Conservation (phyloP, 37 sponge, comb jelly and placozoan species). For the Geodia barretti region DNA sequence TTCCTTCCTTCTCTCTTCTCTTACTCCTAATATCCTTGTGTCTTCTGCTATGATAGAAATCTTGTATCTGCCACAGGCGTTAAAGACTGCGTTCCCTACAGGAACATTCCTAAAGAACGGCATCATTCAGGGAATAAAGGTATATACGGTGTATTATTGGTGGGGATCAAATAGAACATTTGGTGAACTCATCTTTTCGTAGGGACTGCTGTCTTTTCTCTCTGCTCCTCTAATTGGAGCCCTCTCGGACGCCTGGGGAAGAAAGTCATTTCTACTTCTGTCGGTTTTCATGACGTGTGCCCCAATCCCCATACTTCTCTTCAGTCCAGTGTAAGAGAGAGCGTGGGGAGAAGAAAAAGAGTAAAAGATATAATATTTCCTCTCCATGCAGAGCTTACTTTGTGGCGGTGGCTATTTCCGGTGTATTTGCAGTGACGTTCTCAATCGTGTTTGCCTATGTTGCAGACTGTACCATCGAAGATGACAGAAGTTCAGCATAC, state of each 20-base stretch:
- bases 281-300: constrained; percentile 91
- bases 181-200: background rate
- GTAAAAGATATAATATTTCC: background rate
- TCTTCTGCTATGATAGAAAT: background rate
- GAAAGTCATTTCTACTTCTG: constrained; percentile 87
- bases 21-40: background rate
- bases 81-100: constrained; percentile 75
- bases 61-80: constrained; percentile 33
- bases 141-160: constrained; percentile 1
- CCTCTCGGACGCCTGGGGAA: constrained; percentile 91
- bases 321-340: constrained; percentile 67
- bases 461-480: constrained; percentile 86
- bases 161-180: background rate
- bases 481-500: constrained; percentile 79
- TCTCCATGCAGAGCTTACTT: constrained; percentile 62
- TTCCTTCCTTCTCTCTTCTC: background rate
- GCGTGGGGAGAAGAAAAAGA: background rate
- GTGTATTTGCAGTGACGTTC: constrained; percentile 88
- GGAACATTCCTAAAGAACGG: constrained; percentile 93
- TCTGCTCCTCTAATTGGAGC: constrained; percentile 93
- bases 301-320: constrained; percentile 81
- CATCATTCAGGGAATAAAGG: constrained; percentile 93
- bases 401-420: constrained; percentile 79
- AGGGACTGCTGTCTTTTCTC: constrained; percentile 93
- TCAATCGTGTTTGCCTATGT: constrained; percentile 94